Percentiles rank a stretch among this genome's conserved stretches.
Evolutionary conservation across 1,140 invertebrate genomes (phyloP).

Genomic region (Neuroterus valhalla): DNA sequence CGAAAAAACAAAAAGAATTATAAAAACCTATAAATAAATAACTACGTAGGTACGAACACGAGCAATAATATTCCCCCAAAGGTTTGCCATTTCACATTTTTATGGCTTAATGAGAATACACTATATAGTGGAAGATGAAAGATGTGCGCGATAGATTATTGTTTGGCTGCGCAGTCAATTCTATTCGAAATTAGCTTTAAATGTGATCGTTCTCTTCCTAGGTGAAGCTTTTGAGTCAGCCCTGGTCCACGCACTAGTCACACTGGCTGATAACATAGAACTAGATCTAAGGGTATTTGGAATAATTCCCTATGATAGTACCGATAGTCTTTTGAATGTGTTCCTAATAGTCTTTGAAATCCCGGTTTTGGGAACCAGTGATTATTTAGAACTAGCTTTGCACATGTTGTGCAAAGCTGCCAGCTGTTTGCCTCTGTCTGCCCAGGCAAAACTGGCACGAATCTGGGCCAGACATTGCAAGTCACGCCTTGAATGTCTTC

Average conservation of each 20-base stretch:
- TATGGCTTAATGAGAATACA: too few relatives aligned
- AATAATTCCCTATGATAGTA: constrained; percentile 66
- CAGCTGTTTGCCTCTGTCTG: constrained; percentile 82
- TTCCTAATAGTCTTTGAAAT: constrained; percentile 93
- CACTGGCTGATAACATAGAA: constrained; percentile 83
- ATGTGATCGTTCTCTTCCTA: constrained; percentile 45
- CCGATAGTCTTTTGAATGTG: constrained; percentile 80
- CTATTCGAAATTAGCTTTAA: background rate
- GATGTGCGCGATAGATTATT: too few relatives aligned
- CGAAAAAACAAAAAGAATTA: too few relatives aligned
- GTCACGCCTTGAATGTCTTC: constrained; percentile 81
- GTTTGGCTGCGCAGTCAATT: too few relatives aligned
- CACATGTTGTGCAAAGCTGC: constrained; percentile 88
- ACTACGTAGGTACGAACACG: too few relatives aligned
- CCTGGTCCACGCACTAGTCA: constrained; percentile 87
- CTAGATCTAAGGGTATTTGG: constrained; percentile 82
- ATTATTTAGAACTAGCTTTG: constrained; percentile 88
- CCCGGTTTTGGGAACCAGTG: constrained; percentile 85
- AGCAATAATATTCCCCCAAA: too few relatives aligned
- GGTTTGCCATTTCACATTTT: too few relatives aligned
- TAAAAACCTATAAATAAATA: too few relatives aligned
- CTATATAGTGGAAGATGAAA: too few relatives aligned
- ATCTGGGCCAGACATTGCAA: constrained; percentile 86
- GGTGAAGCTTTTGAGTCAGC: constrained; percentile 81
- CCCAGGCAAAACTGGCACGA: constrained; percentile 87